These are phyloP conservation scores for Chrysina gloriosa DNA, from an alignment of 2,888 invertebrate genomes.

Conservation along the genomic window DNA sequence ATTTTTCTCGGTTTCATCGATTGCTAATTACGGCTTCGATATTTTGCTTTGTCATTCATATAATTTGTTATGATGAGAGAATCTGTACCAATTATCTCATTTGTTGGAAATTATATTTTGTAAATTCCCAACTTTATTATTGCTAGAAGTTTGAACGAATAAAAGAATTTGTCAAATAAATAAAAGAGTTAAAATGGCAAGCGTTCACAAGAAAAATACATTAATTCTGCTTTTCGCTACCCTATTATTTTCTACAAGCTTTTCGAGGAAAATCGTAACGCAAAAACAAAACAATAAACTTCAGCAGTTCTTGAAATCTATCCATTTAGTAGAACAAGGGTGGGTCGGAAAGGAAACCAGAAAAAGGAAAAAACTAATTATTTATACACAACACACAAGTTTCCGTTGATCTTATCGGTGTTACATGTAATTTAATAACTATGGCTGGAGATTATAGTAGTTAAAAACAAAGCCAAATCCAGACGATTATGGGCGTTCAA, in stretches of 20 bases:
- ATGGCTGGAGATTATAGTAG: not conserved
- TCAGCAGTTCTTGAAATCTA: slow-evolving; percentile 2
- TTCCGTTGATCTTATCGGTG: no score
- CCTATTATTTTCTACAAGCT: not conserved
- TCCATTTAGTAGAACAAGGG: not conserved
- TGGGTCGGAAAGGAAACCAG: not conserved
- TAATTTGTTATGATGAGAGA: no score
- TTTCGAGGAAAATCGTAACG: not conserved
- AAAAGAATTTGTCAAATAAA: no score
- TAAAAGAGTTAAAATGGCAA: not conserved
- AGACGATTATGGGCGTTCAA: not conserved
- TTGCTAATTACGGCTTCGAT: no score
- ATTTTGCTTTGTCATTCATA: no score
- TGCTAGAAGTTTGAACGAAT: no score
- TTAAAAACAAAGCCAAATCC: not conserved
- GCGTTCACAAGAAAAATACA: slow-evolving; percentile 10
- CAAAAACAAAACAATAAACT: slow-evolving; percentile 30
- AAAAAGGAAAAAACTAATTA: not conserved
- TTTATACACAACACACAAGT: not conserved
- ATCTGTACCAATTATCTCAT: no score
- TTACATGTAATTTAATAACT: not conserved
- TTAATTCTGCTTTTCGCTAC: slow-evolving; percentile 19
- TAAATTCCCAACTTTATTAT: no score
- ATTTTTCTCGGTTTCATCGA: no score
- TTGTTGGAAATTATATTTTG: no score